Percentiles rank a stretch among this genome's conserved stretches.
Conservation (phyloP, 2,888 invertebrate species). For the Nephrotoma guestfalica region DNA sequence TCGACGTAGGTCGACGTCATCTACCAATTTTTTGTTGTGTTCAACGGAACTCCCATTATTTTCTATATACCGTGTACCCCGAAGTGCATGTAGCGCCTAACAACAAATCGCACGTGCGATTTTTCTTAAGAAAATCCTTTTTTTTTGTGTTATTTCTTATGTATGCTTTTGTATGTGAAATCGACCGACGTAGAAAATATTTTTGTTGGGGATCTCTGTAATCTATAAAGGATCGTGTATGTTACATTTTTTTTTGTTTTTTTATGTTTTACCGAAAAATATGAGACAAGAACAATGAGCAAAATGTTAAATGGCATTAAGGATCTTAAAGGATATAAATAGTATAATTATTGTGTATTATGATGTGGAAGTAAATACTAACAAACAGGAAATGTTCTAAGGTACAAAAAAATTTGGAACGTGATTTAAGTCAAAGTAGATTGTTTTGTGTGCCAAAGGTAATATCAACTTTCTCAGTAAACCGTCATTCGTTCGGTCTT, state of each 20-base stretch:
- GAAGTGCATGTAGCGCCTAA: not conserved
- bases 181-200: not conserved
- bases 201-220: not conserved
- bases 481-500: not conserved
- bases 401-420: not conserved
- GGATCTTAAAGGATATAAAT: not conserved
- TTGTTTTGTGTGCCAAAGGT: not conserved
- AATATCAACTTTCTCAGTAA: not conserved
- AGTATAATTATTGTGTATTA: not conserved
- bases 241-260: not conserved
- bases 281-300: not conserved
- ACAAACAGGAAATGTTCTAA: not conserved
- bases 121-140: not conserved
- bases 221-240: not conserved
- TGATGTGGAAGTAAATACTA: not conserved
- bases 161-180: not conserved
- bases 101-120: not conserved
- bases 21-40: not conserved
- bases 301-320: not conserved
- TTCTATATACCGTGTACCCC: not conserved
- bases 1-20: not conserved
- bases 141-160: not conserved
- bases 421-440: not conserved
- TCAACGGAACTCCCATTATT: not conserved
- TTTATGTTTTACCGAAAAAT: not conserved